Base-by-base conservation (phyloP, 2,113 vertebrate genomes). In the Colius striatus region DNA sequence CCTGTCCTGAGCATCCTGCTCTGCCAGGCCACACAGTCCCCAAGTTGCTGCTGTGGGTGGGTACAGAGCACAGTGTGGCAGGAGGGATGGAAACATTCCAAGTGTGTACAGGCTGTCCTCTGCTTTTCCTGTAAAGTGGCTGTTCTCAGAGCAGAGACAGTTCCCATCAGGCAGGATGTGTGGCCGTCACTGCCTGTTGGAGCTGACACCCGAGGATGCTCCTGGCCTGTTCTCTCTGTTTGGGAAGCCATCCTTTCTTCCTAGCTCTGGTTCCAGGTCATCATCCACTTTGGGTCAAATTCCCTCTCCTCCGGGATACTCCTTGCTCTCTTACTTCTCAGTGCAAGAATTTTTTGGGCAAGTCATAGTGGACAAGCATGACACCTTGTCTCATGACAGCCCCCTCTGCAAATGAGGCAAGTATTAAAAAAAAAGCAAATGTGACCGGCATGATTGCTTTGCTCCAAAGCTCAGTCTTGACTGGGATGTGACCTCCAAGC, bases 331-430 rank as follows among this genome's bases (percentile, higher is more conserved):
- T 27, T 68, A 4, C 2, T 16, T 84, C 51, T 61, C 47, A n/a
- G 27, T 1, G 2, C 50, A 70, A 65, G 61, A 10, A 4, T 38
- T 80, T 75, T 23, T 29, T 15, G 76, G 17, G 26, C 45, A 38
- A 34, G 22, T 23, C n/a, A n/a, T 75, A 58, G 29, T 34, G 50
- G 62, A 15, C 0, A 0, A 20, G 11, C 4, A 8, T 0, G 5
- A 36, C 13, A 34, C 17, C 32, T 47, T 62, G 68, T 12, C 5
- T 22, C 1, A 1, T 1, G 8, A 66, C n/a, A 62, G 9, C 3
- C 14, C 22, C 26, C 27, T 18, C 50, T 51, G 73, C 43, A 25
- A 0, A 21, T 26, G 21, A 51, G n/a, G 29, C 43, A 48, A 8
- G 20, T 19, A 25, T 9, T 36, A 27, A 45, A n/a, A 73, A 73